Percentiles rank a stretch among this genome's conserved stretches.
phyloP scores from a whole-genome alignment of 2,888 invertebrate genomes.

The Deilephila elpenor region DNA sequence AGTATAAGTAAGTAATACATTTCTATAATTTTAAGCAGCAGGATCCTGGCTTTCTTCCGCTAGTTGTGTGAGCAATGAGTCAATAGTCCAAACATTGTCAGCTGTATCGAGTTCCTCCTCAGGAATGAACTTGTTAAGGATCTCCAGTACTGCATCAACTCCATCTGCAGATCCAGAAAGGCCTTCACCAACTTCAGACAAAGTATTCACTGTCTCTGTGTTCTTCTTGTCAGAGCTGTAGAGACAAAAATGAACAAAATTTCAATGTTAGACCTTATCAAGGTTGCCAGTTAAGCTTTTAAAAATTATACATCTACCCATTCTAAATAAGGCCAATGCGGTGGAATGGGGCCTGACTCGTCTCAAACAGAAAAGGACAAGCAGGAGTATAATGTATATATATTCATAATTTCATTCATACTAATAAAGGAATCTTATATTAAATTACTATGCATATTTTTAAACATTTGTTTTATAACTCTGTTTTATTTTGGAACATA shows the following conservation, averaged over 20 bases:
- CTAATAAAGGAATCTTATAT: too few relatives aligned
- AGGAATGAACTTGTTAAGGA: slow-evolving; percentile 69
- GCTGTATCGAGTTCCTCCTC: slow-evolving; percentile 67
- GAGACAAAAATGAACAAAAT: neutral
- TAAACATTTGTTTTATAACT: too few relatives aligned
- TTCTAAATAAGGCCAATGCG: too few relatives aligned
- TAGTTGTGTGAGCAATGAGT: slow-evolving; percentile 70
- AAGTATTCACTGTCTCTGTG: slow-evolving; percentile 69
- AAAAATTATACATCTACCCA: too few relatives aligned
- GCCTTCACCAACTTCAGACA: slow-evolving; percentile 72
- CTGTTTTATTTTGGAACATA: slow-evolving; percentile 50
- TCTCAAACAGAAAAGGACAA: too few relatives aligned
- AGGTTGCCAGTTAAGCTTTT: too few relatives aligned
- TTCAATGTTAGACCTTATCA: neutral
- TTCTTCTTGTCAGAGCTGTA: slow-evolving; percentile 65
- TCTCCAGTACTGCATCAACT: slow-evolving; percentile 69
- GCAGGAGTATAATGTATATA: too few relatives aligned
- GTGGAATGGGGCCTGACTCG: too few relatives aligned
- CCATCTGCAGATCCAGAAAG: slow-evolving; percentile 67
- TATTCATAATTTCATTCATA: too few relatives aligned
- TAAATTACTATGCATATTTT: too few relatives aligned
- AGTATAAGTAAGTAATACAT: neutral
- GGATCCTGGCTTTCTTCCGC: slow-evolving; percentile 60
- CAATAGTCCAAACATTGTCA: slow-evolving; percentile 77
- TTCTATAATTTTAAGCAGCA: neutral